These are phyloP conservation scores for Temnothorax longispinosus DNA, from an alignment of 1,140 invertebrate species.

Conservation along the genomic window DNA sequence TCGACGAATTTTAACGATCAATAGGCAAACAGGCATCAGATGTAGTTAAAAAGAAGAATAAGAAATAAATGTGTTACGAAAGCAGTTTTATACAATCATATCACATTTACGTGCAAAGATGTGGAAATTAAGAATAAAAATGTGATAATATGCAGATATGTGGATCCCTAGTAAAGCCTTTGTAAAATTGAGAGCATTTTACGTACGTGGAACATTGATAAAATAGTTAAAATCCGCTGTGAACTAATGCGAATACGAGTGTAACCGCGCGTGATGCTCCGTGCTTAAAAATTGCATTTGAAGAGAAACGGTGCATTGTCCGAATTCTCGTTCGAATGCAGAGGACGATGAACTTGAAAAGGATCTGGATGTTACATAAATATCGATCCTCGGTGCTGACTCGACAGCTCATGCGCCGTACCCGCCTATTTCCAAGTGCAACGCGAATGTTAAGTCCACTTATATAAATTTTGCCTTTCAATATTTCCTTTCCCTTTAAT, in stretches of 20 bases:
- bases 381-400: constrained; percentile 66
- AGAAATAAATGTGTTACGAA: too few species aligned
- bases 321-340: constrained; percentile 42
- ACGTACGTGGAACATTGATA: background rate
- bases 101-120: too few species aligned
- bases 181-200: background rate
- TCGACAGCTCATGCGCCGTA: constrained; percentile 64
- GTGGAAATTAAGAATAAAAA: background rate
- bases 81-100: too few species aligned
- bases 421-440: background rate
- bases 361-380: constrained; percentile 45
- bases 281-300: background rate
- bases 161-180: background rate
- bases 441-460: background rate
- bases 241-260: background rate
- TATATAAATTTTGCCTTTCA: background rate
- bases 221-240: background rate
- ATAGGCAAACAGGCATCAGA: background rate
- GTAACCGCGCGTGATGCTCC: background rate
- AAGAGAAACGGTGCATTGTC: constrained; percentile 26
- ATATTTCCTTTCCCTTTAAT: background rate
- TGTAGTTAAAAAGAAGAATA: background rate
- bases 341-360: constrained; percentile 73
- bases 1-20: background rate
- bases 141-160: background rate